Evolutionary conservation across 2,888 invertebrate species (phyloP), one percentile per base, ranked within the genome.

Genomic region (Neoitamus cyanurus): DNA sequence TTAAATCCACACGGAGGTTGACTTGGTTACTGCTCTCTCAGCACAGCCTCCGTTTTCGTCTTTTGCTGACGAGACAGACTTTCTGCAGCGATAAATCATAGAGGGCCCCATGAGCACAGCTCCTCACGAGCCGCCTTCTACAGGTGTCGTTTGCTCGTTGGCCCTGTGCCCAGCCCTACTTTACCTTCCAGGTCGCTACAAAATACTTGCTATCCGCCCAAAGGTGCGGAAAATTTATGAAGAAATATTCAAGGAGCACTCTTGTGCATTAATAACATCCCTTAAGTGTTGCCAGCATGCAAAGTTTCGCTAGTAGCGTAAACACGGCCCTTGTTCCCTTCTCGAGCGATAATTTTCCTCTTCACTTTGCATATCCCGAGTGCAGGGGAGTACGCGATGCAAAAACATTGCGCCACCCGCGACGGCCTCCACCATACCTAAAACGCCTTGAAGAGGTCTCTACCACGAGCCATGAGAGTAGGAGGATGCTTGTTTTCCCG

Each of bases 201-300:
- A 34, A 73, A 58, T 58, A 58, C 70, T 42, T 20, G 20, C 58
- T 58, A 20, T 6, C 69, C 42, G 42, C 83, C 83, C 69, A 83
- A 83, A 83, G 83, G 37, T 70, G 28, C 83, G 58, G 78, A 78
- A 78, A 78, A 78, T 78, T 78, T 78, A 78, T 78, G 78, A 78
- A 78, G 58, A 78, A 78, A 78, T 78, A 78, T 78, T 78, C 78
- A 78, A 78, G 78, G 78, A 78, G 78, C 48, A 78, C 78, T 48
- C 48, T 78, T 20, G n/a, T 48, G 78, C 78, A 78, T 78, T 78
- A 78, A 78, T 78, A 78, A 78, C 48, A 78, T 48, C 78, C 48
- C 30, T 78, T 78, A 78, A 78, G 78, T 78, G 78, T 78, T 78
- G 78, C 48, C 78, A 78, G 78, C 34, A 78, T 78, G 58, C 78